Base-by-base conservation (phyloP, 2,797 vertebrate species). In the Parotocinclus haroldoi region DNA sequence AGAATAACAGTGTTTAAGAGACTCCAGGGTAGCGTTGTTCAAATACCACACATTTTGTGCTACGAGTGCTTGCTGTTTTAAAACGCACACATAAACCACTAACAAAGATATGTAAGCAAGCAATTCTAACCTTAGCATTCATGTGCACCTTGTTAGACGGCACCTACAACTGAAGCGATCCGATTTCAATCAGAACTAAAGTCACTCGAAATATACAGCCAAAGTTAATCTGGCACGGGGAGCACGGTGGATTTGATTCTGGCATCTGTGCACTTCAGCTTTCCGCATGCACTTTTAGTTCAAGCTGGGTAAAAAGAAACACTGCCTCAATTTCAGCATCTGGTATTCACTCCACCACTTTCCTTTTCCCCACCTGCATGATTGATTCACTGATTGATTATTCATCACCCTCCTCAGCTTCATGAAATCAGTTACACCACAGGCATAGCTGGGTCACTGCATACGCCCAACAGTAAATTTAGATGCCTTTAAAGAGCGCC, bases 401-500 rank as follows among this genome's bases (percentile, higher is more conserved):
- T 73, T 75, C 58, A 78, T 72, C 63, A 37, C 36, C 57, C 63
- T 63, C 65, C 38, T 63, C 57, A 13, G 69, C 71, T 76, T 66
- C 72, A 80, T 79, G 51, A 74, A 82, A 75, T 72, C 73, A 71
- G 66, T 68, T 50, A 66, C 67, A 40, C 69, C 63, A 65, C 63
- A 64, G 62, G 19, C 70, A 71, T 71, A 73, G 69, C 55, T 83
- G 75, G 86, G 87, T 89, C 87, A 86, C 83, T 81, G 81, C 84
- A 82, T 84, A 82, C 19, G 17, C 17, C 27, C 85, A 79, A 77
- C 83, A 89, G 89, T 89, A 91, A 91, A 89, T 88, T 87, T 90
- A 91, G 88, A 90, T 73, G 78, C 82, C 86, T 91, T 91, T 88
- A 89, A 90, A 85, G 67, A 69, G 76, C 80, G 87, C 89, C 89